Conservation (phyloP, 30 jellyfish, hydroid and myxozoan species). For the Aurelia sp. region DNA sequence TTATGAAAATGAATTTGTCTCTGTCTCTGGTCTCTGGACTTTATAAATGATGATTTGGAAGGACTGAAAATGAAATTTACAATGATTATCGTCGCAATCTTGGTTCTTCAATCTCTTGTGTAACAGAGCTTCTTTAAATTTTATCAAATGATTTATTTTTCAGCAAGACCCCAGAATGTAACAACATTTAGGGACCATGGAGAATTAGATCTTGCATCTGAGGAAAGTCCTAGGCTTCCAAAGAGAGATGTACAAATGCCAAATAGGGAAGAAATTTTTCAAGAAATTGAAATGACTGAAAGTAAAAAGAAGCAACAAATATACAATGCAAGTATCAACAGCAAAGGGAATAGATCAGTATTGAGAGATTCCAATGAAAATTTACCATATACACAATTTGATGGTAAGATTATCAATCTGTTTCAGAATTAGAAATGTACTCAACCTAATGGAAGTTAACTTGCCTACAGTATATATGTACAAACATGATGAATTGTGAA, state of each 20-base stretch:
- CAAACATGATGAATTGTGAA: no score
- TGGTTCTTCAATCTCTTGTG: no score
- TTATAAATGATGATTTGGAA: no score
- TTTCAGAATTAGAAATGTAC: not conserved
- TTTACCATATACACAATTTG: slow-evolving; percentile 67
- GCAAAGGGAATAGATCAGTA: not conserved
- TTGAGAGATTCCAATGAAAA: slow-evolving; percentile 56
- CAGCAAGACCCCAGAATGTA: slow-evolving; percentile 11
- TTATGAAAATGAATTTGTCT: no score
- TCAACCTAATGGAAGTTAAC: no score
- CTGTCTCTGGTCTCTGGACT: no score
- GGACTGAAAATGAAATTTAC: no score
- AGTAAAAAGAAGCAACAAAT: not conserved
- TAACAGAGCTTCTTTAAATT: no score
- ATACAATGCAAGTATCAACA: slow-evolving; percentile 5
- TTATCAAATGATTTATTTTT: not conserved
- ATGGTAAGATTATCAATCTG: not conserved
- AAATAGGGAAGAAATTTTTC: slow-evolving; percentile 8
- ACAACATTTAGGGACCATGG: slow-evolving; percentile 50
- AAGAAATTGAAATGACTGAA: slow-evolving; percentile 44
- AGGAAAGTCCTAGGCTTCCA: slow-evolving; percentile 8
- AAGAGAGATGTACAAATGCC: slow-evolving; percentile 22
- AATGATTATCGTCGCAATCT: no score
- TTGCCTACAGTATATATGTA: no score
- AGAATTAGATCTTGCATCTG: slow-evolving; percentile 32